Evolutionary conservation across 2,888 invertebrate genomes (phyloP).

Genomic region (Formica aserva): DNA sequence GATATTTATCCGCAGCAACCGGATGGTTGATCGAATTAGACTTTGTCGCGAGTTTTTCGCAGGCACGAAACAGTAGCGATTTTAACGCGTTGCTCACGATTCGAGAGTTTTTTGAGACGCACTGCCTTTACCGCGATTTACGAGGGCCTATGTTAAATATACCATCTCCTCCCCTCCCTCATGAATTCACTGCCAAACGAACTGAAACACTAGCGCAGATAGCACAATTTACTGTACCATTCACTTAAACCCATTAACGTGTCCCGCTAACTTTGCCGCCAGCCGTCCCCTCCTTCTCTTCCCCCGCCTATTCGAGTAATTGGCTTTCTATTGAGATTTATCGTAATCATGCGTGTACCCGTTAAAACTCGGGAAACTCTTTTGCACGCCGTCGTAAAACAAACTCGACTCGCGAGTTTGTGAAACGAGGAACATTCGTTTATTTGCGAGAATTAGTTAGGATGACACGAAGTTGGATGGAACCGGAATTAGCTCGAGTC

Average conservation of each 20-base stretch:
- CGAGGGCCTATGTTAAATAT: slow-evolving; percentile 63
- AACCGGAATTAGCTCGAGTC: background rate
- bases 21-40: slow-evolving; percentile 27
- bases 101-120: slow-evolving; percentile 24
- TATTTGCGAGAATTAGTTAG: slow-evolving; percentile 22
- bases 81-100: background rate
- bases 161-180: slow-evolving; percentile 37
- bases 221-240: slow-evolving; percentile 75
- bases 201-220: slow-evolving; percentile 69
- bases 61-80: background rate
- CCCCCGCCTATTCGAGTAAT: slow-evolving; percentile 59
- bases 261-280: slow-evolving; percentile 65
- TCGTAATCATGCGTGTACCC: slow-evolving; percentile 71
- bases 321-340: slow-evolving; percentile 76
- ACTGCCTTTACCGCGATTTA: slow-evolving; percentile 62
- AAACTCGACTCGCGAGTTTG: slow-evolving; percentile 35
- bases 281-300: slow-evolving; percentile 40
- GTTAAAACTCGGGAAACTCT: slow-evolving; percentile 46
- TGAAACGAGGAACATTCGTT: background rate
- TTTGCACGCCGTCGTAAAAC: slow-evolving; percentile 54
- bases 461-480: background rate
- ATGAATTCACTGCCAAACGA: slow-evolving; percentile 69
- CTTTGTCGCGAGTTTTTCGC: slow-evolving; percentile 44
- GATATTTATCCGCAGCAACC: slow-evolving; percentile 52
- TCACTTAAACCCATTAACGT: slow-evolving; percentile 77